Percentiles rank a stretch among this genome's conserved stretches.
Conservation (phyloP, 2,797 vertebrate genomes). For the Mallotus villosus region DNA sequence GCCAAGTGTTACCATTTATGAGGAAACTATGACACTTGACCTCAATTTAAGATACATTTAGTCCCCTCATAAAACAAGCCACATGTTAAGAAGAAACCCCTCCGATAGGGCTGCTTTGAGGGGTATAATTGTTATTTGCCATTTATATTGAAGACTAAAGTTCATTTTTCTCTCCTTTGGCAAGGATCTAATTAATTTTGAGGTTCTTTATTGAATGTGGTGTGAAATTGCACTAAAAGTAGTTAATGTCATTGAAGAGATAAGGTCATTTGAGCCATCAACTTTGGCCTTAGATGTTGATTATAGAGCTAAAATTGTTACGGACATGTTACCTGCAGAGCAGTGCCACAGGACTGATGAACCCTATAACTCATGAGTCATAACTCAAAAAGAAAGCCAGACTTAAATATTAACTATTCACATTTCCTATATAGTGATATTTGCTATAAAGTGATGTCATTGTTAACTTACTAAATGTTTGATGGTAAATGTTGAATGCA, state of each 20-base stretch:
- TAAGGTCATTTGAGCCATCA: neutral
- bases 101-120: neutral
- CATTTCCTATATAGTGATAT: neutral
- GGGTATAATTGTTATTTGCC: neutral
- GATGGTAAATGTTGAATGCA: neutral
- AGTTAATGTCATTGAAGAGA: neutral
- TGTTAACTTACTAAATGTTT: neutral
- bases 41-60: constrained; percentile 3
- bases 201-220: neutral
- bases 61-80: neutral
- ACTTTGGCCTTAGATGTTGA: neutral
- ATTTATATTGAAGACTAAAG: constrained; percentile 3
- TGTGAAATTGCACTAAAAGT: neutral
- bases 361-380: too few species aligned
- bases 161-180: neutral
- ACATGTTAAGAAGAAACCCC: constrained; percentile 2
- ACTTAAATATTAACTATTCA: too few species aligned
- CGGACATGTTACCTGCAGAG: neutral
- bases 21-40: constrained; percentile 15
- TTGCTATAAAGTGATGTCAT: neutral
- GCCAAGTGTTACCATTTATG: constrained; percentile 11
- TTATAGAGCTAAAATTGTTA: neutral
- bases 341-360: neutral
- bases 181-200: neutral
- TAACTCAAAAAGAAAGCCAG: neutral